Evolutionary conservation across 2,888 invertebrate genomes (phyloP).

Genomic region (Acleris emargana): DNA sequence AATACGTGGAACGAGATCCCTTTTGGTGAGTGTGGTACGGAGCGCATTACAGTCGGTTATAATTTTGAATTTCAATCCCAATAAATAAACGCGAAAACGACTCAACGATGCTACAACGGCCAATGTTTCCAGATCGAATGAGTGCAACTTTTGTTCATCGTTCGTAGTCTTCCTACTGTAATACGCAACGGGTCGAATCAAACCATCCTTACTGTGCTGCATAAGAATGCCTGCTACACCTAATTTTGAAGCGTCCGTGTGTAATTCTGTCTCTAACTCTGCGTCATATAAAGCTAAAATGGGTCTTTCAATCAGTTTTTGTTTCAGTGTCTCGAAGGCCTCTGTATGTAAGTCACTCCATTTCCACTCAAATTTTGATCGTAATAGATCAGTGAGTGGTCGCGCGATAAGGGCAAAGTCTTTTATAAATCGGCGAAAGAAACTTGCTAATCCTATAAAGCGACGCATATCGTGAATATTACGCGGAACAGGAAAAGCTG

Average conservation of each 20-base stretch:
- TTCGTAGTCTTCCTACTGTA: constrained; percentile 48
- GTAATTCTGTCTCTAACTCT: constrained; percentile 46
- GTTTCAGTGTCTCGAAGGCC: constrained; percentile 42
- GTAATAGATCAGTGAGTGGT: constrained; percentile 27
- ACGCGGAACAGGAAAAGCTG: too few relatives aligned
- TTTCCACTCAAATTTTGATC: constrained; percentile 22
- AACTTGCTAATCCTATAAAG: constrained; percentile 6
- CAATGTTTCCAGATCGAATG: constrained; percentile 47
- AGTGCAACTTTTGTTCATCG: constrained; percentile 49
- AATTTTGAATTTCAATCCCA: too few relatives aligned
- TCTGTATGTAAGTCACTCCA: constrained; percentile 17
- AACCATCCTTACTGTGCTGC: constrained; percentile 37
- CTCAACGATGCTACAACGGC: background rate
- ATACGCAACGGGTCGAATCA: constrained; percentile 45
- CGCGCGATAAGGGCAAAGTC: constrained; percentile 1
- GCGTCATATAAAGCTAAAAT: background rate
- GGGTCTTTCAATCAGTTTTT: constrained; percentile 37
- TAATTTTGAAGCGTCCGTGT: constrained; percentile 52
- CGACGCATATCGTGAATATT: too few relatives aligned
- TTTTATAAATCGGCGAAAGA: constrained; percentile 8
- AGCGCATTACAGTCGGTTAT: too few relatives aligned
- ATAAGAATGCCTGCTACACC: constrained; percentile 50
- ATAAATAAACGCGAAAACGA: too few relatives aligned
- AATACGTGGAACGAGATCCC: background rate
- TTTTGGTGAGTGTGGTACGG: too few relatives aligned